A percentile compares a stretch with the other conserved stretches of the same genome.
Conservation (phyloP, 2,113 vertebrate species). For the Orcinus orca region DNA sequence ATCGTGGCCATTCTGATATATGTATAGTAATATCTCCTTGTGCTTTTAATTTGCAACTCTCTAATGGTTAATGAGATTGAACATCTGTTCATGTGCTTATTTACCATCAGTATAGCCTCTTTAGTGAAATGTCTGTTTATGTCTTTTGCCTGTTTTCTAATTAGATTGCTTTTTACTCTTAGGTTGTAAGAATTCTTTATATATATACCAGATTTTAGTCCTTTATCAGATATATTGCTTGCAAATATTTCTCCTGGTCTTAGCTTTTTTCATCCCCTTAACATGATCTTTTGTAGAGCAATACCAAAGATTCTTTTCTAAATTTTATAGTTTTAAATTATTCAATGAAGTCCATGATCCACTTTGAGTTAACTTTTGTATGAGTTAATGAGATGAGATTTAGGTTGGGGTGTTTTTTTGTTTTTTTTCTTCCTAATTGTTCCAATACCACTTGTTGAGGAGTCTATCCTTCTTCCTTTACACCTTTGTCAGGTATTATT, state of each 20-base stretch:
- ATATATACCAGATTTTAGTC: background rate
- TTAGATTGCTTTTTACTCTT: background rate
- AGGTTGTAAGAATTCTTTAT: background rate
- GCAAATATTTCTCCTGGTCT: background rate
- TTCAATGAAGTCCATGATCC: background rate
- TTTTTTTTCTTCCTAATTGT: background rate
- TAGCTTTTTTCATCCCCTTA: background rate
- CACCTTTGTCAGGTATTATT: background rate
- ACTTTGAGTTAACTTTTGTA: background rate
- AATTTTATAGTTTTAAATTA: slow-evolving; percentile 5
- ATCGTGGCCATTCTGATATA: background rate
- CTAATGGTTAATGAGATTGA: background rate
- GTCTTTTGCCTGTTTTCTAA: background rate
- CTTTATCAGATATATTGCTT: background rate
- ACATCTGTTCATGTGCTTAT: background rate
- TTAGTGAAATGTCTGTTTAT: background rate
- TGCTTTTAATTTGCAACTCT: background rate
- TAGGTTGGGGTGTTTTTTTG: background rate
- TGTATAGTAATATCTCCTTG: background rate
- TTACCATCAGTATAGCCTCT: background rate
- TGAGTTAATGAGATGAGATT: background rate
- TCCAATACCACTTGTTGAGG: background rate
- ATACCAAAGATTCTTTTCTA: background rate
- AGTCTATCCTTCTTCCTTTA: background rate
- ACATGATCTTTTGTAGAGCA: background rate